These are phyloP conservation scores for Ascaphus truei DNA, from an alignment of 2,113 vertebrate species.

Conservation along the genomic window DNA sequence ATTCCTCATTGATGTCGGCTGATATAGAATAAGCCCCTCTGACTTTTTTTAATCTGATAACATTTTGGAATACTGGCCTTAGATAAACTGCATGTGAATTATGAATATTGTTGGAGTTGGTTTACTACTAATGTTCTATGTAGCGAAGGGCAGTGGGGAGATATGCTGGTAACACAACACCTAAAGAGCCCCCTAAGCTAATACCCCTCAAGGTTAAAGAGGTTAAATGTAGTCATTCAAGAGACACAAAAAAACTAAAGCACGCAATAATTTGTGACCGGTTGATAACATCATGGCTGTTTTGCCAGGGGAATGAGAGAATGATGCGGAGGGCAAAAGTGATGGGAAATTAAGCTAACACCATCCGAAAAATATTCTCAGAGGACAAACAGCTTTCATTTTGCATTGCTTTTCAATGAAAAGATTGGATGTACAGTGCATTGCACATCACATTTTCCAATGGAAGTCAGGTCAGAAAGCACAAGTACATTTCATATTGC, in stretches of 20 bases:
- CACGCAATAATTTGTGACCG: not conserved
- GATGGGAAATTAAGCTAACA: not conserved
- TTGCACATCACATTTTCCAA: no score
- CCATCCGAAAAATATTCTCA: not conserved
- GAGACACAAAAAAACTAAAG: not conserved
- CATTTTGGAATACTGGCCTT: no score
- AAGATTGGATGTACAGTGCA: no score
- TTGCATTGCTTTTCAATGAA: not conserved
- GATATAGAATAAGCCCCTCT: no score
- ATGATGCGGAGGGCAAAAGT: not conserved
- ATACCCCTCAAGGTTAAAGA: not conserved
- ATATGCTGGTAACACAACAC: not conserved
- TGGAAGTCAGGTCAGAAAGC: no score
- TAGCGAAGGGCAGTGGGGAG: no score
- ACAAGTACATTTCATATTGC: no score
- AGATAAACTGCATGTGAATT: no score
- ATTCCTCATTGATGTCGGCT: no score
- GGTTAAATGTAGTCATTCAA: not conserved
- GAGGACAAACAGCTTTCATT: not conserved
- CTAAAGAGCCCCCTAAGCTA: not conserved
- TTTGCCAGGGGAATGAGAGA: not conserved
- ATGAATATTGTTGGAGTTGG: no score
- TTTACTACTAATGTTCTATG: no score
- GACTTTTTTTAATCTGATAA: no score
- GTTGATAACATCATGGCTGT: not conserved